Conservation (phyloP, 2,113 vertebrate genomes). For the Rattus rattus region DNA sequence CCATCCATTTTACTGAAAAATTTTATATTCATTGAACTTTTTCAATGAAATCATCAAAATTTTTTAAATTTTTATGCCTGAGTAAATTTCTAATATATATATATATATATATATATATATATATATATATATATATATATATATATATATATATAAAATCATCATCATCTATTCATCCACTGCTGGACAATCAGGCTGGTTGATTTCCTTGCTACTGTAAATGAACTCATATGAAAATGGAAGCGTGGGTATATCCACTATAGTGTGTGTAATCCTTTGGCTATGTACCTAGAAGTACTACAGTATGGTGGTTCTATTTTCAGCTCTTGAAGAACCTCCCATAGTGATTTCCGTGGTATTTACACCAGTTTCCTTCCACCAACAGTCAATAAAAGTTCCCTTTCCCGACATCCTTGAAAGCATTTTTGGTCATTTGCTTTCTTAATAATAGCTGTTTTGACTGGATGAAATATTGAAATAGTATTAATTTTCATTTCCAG, state of each 20-base stretch:
- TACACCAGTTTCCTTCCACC: neutral
- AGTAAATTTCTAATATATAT: neutral
- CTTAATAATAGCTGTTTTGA: neutral
- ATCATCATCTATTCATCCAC: neutral
- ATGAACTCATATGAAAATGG: neutral
- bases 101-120: too few relatives aligned
- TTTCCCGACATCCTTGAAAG: neutral
- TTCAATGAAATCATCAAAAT: too few relatives aligned
- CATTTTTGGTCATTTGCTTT: neutral
- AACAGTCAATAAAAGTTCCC: neutral
- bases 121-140: too few relatives aligned
- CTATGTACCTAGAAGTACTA: neutral
- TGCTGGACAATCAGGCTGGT: neutral
- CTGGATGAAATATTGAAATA: neutral
- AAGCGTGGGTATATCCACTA: neutral
- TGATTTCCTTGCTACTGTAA: too few relatives aligned
- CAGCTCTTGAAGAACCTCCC: neutral
- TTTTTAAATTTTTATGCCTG: neutral
- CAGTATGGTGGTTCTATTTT: neutral
- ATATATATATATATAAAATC: neutral
- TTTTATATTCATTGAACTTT: neutral
- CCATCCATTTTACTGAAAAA: neutral
- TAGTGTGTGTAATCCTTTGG: neutral
- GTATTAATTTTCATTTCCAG: neutral
- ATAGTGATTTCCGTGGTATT: too few relatives aligned